Conservation (phyloP, 2,113 vertebrate species). For the Peromyscus polionotus region DNA sequence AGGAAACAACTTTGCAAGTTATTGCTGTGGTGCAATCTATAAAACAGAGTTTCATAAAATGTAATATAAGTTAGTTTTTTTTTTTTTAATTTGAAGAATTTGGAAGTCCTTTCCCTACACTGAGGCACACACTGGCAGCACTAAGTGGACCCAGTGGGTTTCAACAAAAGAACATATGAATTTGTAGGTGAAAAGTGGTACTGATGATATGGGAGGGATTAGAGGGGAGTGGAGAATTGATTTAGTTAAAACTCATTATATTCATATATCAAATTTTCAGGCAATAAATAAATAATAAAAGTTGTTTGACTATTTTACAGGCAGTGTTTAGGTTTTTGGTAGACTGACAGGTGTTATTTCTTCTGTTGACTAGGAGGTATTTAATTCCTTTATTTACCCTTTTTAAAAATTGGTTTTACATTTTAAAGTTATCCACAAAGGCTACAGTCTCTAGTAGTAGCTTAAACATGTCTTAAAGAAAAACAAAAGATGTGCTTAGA, state of each 20-base stretch:
- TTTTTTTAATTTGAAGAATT: neutral
- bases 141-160: neutral
- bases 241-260: neutral
- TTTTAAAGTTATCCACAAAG: neutral
- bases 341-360: neutral
- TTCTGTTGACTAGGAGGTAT: neutral
- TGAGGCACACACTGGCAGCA: accelerated
- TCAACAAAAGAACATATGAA: neutral
- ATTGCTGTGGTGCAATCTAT: neutral
- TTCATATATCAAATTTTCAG: neutral
- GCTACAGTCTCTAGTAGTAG: neutral
- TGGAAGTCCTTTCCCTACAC: neutral
- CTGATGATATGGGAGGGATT: neutral
- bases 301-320: neutral
- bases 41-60: neutral
- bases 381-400: neutral
- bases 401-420: conserved; percentile 41
- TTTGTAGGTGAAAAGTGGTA: no score
- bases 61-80: neutral
- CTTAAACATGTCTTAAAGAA: neutral
- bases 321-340: neutral
- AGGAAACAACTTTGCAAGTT: conserved; percentile 5
- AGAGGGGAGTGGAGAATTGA: neutral
- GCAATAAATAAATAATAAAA: neutral
- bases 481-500: neutral